These are phyloP conservation scores for Nesidiocoris tenuis DNA, from an alignment of 2,888 invertebrate genomes.

Conservation along the genomic window DNA sequence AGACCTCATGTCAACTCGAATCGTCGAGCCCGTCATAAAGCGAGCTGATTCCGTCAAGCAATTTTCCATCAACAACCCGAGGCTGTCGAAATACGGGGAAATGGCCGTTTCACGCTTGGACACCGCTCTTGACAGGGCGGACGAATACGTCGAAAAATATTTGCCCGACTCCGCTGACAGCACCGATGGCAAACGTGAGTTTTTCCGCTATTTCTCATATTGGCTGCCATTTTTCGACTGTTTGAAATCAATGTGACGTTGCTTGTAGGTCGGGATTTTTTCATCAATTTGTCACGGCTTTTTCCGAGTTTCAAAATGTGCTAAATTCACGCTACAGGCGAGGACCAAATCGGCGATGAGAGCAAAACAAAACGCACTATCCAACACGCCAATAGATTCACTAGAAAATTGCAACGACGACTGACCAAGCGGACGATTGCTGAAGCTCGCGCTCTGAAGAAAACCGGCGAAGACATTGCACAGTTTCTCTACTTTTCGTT, in stretches of 20 bases:
- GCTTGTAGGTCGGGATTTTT: too few relatives aligned
- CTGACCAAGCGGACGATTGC: constrained; percentile 74
- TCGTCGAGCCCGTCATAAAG: constrained; percentile 69
- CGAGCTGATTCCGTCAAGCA: constrained; percentile 82
- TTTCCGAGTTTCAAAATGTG: not conserved
- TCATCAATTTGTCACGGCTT: too few relatives aligned
- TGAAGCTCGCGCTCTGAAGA: constrained; percentile 76
- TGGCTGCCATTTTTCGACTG: too few relatives aligned
- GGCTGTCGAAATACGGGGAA: constrained; percentile 64
- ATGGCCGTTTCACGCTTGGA: constrained; percentile 75
- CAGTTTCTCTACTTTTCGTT: constrained; percentile 74
- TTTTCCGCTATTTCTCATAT: too few relatives aligned
- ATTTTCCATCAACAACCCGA: constrained; percentile 61
- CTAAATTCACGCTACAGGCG: not conserved
- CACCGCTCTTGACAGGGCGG: constrained; percentile 73
- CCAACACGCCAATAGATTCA: constrained; percentile 73
- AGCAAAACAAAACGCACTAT: constrained; percentile 72
- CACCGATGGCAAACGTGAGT: constrained; percentile 57
- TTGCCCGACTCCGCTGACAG: constrained; percentile 68
- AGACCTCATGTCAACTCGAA: constrained; percentile 67
- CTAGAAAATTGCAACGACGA: constrained; percentile 72
- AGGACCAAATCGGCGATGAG: constrained; percentile 51
- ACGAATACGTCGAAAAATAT: constrained; percentile 79
- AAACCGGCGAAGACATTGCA: constrained; percentile 72
- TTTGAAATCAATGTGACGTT: too few relatives aligned